phyloP scores from a whole-genome alignment of 2,797 vertebrate species.

The Bovichtus variegatus region DNA sequence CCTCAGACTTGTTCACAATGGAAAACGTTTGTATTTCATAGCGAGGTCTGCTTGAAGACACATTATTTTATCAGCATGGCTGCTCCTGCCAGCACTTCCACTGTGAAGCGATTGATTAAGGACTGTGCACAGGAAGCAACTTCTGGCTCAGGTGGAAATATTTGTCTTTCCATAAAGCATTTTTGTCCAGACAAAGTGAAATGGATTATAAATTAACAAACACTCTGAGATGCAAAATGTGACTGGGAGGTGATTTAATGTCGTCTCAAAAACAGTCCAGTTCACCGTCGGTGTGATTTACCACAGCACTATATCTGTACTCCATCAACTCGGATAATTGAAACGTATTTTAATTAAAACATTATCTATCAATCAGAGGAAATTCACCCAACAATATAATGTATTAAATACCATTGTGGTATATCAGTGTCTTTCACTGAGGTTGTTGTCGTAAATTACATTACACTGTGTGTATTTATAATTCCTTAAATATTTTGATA shows the following conservation, averaged over 20 bases:
- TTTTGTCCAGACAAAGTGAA: constrained; percentile 64
- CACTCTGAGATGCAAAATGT: constrained; percentile 52
- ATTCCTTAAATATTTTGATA: constrained; percentile 32
- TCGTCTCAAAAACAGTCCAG: constrained; percentile 37
- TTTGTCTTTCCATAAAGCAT: constrained; percentile 66
- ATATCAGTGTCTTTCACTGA: constrained; percentile 40
- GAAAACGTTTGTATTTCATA: constrained; percentile 13
- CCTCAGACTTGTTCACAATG: not conserved
- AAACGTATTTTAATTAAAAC: constrained; percentile 69
- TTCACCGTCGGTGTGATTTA: constrained; percentile 61
- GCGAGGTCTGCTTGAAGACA: constrained; percentile 49
- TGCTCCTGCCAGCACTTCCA: constrained; percentile 43
- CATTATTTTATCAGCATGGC: constrained; percentile 56
- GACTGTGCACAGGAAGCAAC: constrained; percentile 34
- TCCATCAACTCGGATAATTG: constrained; percentile 59
- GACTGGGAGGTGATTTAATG: constrained; percentile 61
- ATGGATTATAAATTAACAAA: constrained; percentile 65
- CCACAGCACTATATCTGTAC: constrained; percentile 31
- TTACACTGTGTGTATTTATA: not conserved
- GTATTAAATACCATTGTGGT: constrained; percentile 43
- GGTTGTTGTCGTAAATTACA: constrained; percentile 40
- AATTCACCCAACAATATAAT: constrained; percentile 34
- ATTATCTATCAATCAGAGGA: constrained; percentile 60
- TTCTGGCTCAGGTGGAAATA: constrained; percentile 45
- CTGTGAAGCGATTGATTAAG: constrained; percentile 51